Evolutionary conservation across 2,888 invertebrate species (phyloP).

Genomic region (Pardosa pseudoannulata): DNA sequence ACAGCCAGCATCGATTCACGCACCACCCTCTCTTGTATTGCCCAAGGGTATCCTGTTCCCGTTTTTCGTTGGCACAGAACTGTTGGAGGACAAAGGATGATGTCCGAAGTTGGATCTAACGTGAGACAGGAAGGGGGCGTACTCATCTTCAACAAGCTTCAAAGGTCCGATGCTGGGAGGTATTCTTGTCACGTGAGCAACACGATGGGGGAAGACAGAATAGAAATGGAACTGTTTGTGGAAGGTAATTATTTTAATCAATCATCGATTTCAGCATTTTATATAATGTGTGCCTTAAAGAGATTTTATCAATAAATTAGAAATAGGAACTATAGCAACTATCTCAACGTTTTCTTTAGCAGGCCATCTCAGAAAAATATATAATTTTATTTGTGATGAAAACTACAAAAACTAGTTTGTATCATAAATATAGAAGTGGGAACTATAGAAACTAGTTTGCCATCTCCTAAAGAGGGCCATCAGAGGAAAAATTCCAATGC

Average conservation of each 20-base stretch:
- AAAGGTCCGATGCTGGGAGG: conserved; percentile 76
- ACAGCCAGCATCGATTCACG: conserved; percentile 76
- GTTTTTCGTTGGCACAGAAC: conserved; percentile 81
- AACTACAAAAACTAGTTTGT: too few relatives aligned
- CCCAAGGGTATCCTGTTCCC: conserved; percentile 86
- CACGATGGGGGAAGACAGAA: conserved; percentile 76
- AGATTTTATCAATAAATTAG: too few relatives aligned
- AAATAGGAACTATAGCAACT: too few relatives aligned
- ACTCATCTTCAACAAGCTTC: conserved; percentile 76
- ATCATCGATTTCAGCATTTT: too few relatives aligned
- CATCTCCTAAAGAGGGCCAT: too few relatives aligned
- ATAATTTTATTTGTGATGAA: too few relatives aligned
- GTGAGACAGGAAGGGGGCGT: conserved; percentile 76
- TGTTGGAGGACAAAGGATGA: conserved; percentile 65
- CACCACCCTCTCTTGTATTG: conserved; percentile 83
- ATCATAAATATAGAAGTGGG: too few relatives aligned
- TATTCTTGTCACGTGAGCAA: conserved; percentile 78
- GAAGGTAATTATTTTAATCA: conserved; percentile 76
- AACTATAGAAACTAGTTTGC: too few relatives aligned
- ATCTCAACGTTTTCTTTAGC: too few relatives aligned
- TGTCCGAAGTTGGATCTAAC: conserved; percentile 75
- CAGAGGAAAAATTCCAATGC: too few relatives aligned
- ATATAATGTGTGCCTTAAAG: too few relatives aligned
- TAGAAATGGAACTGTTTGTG: conserved; percentile 76
- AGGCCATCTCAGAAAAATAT: too few relatives aligned